phyloP scores from a whole-genome alignment of 2,888 invertebrate species.

The Scelioninae gen. 1 region DNA sequence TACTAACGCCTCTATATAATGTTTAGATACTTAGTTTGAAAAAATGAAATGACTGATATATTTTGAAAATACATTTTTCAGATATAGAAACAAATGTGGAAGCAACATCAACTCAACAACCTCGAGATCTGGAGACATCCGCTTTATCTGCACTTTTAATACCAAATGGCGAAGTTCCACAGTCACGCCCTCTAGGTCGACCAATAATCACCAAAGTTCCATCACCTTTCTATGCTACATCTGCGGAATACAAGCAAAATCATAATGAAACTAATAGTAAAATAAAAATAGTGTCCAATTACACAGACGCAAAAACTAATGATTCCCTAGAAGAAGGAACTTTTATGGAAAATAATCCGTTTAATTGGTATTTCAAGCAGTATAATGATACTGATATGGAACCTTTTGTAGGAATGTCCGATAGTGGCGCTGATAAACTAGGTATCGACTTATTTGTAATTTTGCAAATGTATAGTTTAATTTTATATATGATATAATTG shows the following conservation, averaged over 20 bases:
- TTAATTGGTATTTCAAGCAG: conserved; percentile 94
- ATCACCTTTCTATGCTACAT: conserved; percentile 81
- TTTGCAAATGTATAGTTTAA: conserved; percentile 19
- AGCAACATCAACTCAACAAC: conserved; percentile 42
- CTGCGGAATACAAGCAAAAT: conserved; percentile 64
- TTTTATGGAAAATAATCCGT: conserved; percentile 86
- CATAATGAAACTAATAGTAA: conserved; percentile 59
- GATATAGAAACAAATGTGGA: not conserved
- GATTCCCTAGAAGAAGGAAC: conserved; percentile 82
- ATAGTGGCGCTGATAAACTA: conserved; percentile 63
- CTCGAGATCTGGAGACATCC: conserved; percentile 84
- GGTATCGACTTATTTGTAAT: not conserved
- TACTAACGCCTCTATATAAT: too few relatives aligned
- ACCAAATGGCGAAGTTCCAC: conserved; percentile 86
- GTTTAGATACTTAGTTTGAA: too few relatives aligned
- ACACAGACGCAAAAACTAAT: conserved; percentile 51
- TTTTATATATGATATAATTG: conserved; percentile 19
- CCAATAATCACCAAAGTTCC: conserved; percentile 87
- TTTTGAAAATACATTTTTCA: not conserved
- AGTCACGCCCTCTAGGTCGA: conserved; percentile 85
- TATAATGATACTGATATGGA: conserved; percentile 89
- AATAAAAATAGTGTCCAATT: conserved; percentile 21
- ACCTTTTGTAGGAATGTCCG: conserved; percentile 84
- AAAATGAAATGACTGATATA: not conserved
- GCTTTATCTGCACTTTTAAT: conserved; percentile 88